phyloP scores from a whole-genome alignment of 92 coral and sea anemone genomes.

The Palythoa caribaeorum region DNA sequence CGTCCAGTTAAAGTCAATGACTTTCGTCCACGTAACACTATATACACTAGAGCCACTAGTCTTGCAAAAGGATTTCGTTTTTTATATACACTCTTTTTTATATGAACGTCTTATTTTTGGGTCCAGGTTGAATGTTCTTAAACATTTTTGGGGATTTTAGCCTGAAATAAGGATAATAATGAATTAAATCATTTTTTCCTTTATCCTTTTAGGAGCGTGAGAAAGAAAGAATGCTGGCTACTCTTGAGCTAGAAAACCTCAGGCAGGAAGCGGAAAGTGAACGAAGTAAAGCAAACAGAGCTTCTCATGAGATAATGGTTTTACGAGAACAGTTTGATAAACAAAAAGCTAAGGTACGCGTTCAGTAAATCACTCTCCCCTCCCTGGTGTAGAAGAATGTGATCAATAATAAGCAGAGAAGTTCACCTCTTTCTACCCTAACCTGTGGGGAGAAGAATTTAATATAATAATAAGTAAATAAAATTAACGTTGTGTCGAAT shows the following conservation, averaged over 20 bases:
- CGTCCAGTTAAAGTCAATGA: background rate
- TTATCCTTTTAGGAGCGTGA: conserved; percentile 54
- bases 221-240: conserved; percentile 48
- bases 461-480: no score
- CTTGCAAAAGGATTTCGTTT: background rate
- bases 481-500: no score
- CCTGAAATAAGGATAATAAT: background rate
- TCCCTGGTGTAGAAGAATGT: background rate
- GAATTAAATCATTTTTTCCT: background rate
- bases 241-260: conserved; percentile 56
- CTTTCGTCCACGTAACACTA: background rate
- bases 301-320: conserved; percentile 58
- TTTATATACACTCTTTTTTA: no score
- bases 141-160: no score
- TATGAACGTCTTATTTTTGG: no score
- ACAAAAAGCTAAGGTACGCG: conserved; percentile 54
- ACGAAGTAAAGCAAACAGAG: conserved; percentile 59
- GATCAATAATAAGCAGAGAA: background rate
- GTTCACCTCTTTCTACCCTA: background rate
- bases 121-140: no score
- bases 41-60: background rate
- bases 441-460: background rate
- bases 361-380: background rate
- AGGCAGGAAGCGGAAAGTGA: conserved; percentile 66
- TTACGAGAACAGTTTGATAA: conserved; percentile 51